A percentile compares a stretch with the other conserved stretches of the same genome.
phyloP scores from a whole-genome alignment of 2,888 invertebrate species.

The Anthophora plumipes region DNA sequence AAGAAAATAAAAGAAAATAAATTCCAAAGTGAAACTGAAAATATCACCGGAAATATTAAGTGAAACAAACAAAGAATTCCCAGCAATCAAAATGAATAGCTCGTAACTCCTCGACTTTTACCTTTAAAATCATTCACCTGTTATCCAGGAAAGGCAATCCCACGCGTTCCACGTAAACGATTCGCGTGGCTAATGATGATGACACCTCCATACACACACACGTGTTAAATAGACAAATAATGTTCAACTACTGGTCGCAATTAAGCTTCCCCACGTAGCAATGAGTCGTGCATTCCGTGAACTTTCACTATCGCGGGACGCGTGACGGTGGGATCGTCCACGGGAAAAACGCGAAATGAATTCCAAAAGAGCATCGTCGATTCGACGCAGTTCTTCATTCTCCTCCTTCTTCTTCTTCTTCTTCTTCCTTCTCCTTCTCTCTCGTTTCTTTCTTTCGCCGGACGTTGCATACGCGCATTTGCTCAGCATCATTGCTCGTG shows the following conservation, averaged over 20 bases:
- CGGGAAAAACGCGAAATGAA: conserved; percentile 37
- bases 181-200: background rate
- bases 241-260: conserved; percentile 11
- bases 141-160: background rate
- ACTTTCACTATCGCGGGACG: conserved; percentile 25
- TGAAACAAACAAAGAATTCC: too few relatives aligned
- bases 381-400: conserved; percentile 24
- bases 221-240: conserved; percentile 1
- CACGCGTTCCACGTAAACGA: conserved; percentile 9
- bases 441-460: background rate
- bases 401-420: background rate
- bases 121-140: background rate
- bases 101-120: background rate
- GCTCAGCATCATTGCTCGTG: conserved; percentile 42
- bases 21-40: too few relatives aligned
- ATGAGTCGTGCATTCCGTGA: background rate
- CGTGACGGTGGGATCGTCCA: conserved; percentile 23
- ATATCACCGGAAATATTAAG: too few relatives aligned
- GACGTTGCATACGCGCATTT: conserved; percentile 22
- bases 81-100: too few relatives aligned
- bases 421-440: background rate
- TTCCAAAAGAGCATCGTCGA: conserved; percentile 30
- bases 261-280: conserved; percentile 1
- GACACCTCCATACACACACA: background rate
- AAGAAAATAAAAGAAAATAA: too few relatives aligned